phyloP scores from a whole-genome alignment of 2,888 invertebrate genomes.

The Tiphia femorata region DNA sequence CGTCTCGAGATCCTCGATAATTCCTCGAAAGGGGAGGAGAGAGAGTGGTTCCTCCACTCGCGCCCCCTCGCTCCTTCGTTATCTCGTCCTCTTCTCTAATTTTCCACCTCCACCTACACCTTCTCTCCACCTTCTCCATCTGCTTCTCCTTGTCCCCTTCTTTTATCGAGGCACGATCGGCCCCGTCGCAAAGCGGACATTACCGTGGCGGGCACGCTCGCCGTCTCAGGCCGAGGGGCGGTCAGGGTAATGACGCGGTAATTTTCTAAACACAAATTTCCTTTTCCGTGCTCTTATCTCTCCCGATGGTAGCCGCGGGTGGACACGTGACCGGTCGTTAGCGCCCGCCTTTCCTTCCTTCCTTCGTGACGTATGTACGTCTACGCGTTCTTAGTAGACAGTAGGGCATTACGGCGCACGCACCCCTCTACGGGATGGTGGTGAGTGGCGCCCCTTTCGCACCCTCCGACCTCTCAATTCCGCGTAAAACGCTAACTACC shows the following conservation, averaged over 20 bases:
- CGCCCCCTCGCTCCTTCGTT: slow-evolving; percentile 6
- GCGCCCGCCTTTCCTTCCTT: slow-evolving; percentile 38
- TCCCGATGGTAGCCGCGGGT: too few species aligned
- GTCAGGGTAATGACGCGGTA: slow-evolving; percentile 59
- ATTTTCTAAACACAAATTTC: slow-evolving; percentile 66
- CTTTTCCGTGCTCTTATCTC: slow-evolving; percentile 51
- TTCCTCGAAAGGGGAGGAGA: slow-evolving; percentile 27
- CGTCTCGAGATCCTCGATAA: slow-evolving; percentile 42
- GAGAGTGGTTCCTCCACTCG: slow-evolving; percentile 7
- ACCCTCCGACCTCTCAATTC: neutral
- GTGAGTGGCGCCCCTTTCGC: neutral
- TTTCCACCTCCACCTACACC: slow-evolving; percentile 1
- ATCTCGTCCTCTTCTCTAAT: slow-evolving; percentile 29
- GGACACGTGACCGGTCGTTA: slow-evolving; percentile 57
- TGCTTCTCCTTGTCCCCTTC: slow-evolving; percentile 40
- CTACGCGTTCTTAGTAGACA: slow-evolving; percentile 25
- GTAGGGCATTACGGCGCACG: slow-evolving; percentile 14
- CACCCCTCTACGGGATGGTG: too few species aligned
- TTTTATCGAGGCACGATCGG: slow-evolving; percentile 38
- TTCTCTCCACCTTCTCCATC: slow-evolving; percentile 26
- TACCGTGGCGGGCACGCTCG: slow-evolving; percentile 24
- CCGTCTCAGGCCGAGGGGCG: slow-evolving; percentile 13
- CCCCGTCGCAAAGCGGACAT: slow-evolving; percentile 35
- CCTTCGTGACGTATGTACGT: slow-evolving; percentile 27
- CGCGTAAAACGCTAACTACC: neutral